Evolutionary conservation across 1,140 invertebrate species (phyloP), one percentile per base, ranked within the genome.

Genomic region (Monochamus saltuarius): DNA sequence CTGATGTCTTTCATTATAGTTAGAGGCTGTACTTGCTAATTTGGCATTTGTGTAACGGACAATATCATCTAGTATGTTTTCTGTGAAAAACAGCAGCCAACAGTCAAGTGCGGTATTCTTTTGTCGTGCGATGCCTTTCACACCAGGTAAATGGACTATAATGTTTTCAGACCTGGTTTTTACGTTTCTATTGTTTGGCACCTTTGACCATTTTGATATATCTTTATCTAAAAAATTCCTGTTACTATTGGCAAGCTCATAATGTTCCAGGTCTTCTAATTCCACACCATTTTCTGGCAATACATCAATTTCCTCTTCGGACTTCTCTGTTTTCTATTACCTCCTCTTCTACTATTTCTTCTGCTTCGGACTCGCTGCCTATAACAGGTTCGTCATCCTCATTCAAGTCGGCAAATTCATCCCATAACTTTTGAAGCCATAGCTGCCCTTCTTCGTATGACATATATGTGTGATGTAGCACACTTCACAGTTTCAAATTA

Each of bases 311-410:
- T 39, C 54, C 47, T 14, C 13, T 56, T 47, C 38, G 42, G 22
- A 16, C n/a, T 10, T 52, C 49, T 40, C 35, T 35, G 47, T 52
- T 10, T 40, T 54, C 22, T 52, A 47, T 52, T 49, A 16, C 34
- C 6, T 51, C 17, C 39, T 59, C 47, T 37, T 51, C 47, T 42
- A 9, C 37, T 59, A 51, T 22, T 22, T 17, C 38, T 53, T 14
- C 56, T 52, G 17, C 56, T 59, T 59, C 38, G 36, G 49, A 59
- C n/a, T 59, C 49, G 42, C 47, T 59, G 45, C 45, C 47, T 39
- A 59, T 59, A 39, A 59, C 17, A 52, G 22, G 39, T 37, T 40
- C 46, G n/a, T 49, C 49, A 47, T 36, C 29, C 9, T 47, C 42
- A 35, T 35, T 34, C 43, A 11, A 57, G 10, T 8, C 36, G 29